Evolutionary conservation across 2,797 vertebrate genomes (phyloP).

Genomic region (Craterocephalus amniculus): DNA sequence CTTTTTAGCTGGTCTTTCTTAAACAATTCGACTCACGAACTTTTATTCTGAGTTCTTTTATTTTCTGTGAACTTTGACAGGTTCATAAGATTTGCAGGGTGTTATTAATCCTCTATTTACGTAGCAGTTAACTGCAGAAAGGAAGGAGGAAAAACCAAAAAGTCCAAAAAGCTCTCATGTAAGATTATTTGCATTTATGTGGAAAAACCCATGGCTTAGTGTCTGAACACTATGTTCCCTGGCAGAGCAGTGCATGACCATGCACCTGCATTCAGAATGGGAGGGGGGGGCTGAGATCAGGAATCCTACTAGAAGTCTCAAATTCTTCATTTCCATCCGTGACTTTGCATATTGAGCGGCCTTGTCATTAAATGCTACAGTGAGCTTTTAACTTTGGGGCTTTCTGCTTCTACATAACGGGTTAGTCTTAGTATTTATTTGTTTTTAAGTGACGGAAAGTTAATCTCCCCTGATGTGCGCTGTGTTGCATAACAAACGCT

Average conservation of each 20-base stretch:
- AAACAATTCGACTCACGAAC: background rate
- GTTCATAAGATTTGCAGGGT: conserved; percentile 1
- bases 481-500: conserved; percentile 25
- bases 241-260: conserved; percentile 55
- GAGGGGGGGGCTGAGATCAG: conserved; percentile 13
- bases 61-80: background rate
- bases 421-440: background rate
- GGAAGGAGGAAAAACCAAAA: background rate
- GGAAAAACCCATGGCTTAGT: conserved; percentile 20
- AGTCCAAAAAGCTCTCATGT: background rate
- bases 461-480: conserved; percentile 18
- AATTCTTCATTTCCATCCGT: conserved; percentile 23
- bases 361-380: background rate
- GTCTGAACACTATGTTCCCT: conserved; percentile 66
- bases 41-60: conserved; percentile 2
- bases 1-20: conserved; percentile 1
- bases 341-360: conserved; percentile 50
- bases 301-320: conserved; percentile 22
- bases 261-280: conserved; percentile 77
- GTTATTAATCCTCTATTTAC: conserved; percentile 1
- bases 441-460: conserved; percentile 9
- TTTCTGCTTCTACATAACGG: background rate
- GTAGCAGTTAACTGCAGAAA: background rate
- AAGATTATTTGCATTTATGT: conserved; percentile 47
- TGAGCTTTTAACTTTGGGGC: conserved; percentile 1